Evolutionary conservation across 1,140 invertebrate species (phyloP).

Genomic region (Galendromus occidentalis): DNA sequence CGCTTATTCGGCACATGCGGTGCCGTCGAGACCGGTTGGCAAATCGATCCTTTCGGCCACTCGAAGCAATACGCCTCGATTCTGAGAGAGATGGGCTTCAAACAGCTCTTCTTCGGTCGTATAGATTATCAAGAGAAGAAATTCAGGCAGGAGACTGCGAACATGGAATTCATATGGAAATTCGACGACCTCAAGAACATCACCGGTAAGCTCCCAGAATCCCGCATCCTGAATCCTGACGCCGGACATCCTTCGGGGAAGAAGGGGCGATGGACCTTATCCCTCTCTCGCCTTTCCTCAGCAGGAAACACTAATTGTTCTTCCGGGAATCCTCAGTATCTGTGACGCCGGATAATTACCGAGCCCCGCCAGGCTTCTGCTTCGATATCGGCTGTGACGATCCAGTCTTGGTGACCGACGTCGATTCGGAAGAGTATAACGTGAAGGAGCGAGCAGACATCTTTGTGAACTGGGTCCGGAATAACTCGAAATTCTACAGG

Average conservation of each 20-base stretch:
- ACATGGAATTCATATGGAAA: conserved; percentile 67
- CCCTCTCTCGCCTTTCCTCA: too few species aligned
- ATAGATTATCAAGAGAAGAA: conserved; percentile 68
- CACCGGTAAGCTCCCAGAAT: conserved; percentile 21
- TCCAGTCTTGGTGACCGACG: conserved; percentile 26
- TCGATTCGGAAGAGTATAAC: conserved; percentile 30
- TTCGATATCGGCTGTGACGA: conserved; percentile 39
- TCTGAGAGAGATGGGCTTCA: conserved; percentile 53
- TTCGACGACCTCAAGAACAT: too few species aligned
- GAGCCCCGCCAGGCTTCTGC: conserved; percentile 37
- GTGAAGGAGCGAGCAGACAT: conserved; percentile 25
- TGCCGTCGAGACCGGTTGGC: conserved; percentile 58
- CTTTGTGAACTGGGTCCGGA: conserved; percentile 23
- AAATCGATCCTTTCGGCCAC: conserved; percentile 84
- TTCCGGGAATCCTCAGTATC: not conserved
- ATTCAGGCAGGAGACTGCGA: conserved; percentile 33
- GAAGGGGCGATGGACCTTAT: too few species aligned
- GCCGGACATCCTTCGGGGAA: too few species aligned
- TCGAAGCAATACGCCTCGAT: conserved; percentile 59
- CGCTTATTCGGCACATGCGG: conserved; percentile 62
- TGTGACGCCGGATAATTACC: conserved; percentile 32
- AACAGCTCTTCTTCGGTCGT: conserved; percentile 66
- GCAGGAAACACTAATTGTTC: too few species aligned
- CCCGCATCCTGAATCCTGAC: too few species aligned
- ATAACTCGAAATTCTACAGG: too few species aligned